Evolutionary conservation across 1,140 invertebrate species (phyloP).

Genomic region (Platyura marginata): DNA sequence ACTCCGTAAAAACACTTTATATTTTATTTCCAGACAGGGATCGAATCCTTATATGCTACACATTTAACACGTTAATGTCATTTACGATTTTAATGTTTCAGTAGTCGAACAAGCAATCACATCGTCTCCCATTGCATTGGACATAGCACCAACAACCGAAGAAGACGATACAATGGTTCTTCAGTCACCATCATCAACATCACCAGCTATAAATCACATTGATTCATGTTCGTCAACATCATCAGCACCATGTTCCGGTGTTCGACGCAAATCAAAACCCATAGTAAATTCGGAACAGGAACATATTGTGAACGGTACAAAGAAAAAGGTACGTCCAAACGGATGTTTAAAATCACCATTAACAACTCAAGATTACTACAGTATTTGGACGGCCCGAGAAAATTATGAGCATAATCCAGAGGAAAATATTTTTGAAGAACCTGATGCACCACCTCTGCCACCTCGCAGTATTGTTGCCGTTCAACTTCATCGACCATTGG

Average conservation of each 20-base stretch:
- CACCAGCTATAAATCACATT: neutral
- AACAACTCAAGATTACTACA: conserved; percentile 18
- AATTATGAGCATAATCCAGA: conserved; percentile 6
- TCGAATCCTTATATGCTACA: too few relatives aligned
- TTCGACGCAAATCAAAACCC: conserved; percentile 2
- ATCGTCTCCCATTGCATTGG: too few relatives aligned
- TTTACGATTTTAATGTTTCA: too few relatives aligned
- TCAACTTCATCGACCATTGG: conserved; percentile 31
- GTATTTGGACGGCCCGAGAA: conserved; percentile 18
- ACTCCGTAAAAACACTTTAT: too few relatives aligned
- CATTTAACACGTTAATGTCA: too few relatives aligned
- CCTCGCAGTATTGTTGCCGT: conserved; percentile 6
- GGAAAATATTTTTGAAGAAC: conserved; percentile 7
- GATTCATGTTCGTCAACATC: neutral
- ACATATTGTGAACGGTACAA: conserved; percentile 12
- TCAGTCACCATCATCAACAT: neutral
- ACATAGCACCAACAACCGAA: too few relatives aligned
- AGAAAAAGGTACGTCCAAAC: conserved; percentile 20
- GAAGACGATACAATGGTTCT: neutral
- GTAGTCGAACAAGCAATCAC: too few relatives aligned
- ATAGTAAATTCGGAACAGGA: neutral
- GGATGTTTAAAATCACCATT: conserved; percentile 1
- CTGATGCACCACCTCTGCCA: conserved; percentile 2
- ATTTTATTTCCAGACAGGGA: too few relatives aligned
- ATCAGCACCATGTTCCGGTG: conserved; percentile 1